phyloP scores from a whole-genome alignment of 2,888 invertebrate species.

The Bruchidius siliquastri region DNA sequence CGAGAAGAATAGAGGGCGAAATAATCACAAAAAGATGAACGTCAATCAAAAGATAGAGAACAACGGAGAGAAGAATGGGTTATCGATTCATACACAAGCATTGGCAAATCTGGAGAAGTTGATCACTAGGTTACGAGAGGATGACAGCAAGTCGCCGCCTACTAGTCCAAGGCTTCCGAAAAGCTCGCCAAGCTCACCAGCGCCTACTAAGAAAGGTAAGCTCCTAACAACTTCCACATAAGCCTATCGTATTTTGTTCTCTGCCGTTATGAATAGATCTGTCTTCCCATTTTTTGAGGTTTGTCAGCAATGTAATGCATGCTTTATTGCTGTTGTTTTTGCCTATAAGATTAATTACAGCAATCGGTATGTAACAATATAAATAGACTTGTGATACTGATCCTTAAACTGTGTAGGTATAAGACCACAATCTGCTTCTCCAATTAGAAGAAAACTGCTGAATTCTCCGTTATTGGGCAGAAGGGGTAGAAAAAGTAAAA shows the following conservation, averaged over 20 bases:
- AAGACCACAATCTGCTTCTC: slow-evolving; percentile 74
- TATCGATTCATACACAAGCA: slow-evolving; percentile 50
- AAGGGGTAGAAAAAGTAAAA: slow-evolving; percentile 68
- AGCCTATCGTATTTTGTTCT: no score
- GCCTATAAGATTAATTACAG: no score
- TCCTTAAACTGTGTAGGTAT: slow-evolving; percentile 50
- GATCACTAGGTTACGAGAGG: slow-evolving; percentile 53
- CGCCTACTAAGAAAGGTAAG: slow-evolving; percentile 61
- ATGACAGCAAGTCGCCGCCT: slow-evolving; percentile 51
- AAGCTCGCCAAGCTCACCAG: slow-evolving; percentile 73
- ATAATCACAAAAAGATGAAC: slow-evolving; percentile 33
- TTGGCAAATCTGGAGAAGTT: slow-evolving; percentile 57
- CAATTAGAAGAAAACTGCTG: slow-evolving; percentile 71
- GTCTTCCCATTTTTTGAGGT: no score
- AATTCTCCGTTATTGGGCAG: slow-evolving; percentile 81
- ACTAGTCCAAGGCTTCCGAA: slow-evolving; percentile 63
- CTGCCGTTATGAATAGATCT: no score
- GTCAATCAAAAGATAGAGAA: slow-evolving; percentile 15
- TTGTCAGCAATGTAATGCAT: no score
- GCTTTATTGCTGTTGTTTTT: no score
- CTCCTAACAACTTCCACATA: not conserved
- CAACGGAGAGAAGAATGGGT: slow-evolving; percentile 27
- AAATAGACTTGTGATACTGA: no score
- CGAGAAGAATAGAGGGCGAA: slow-evolving; percentile 30
- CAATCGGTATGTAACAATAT: no score